Base-by-base conservation (phyloP, 2,113 vertebrate genomes). In the Thalassarche chlororhynchos region DNA sequence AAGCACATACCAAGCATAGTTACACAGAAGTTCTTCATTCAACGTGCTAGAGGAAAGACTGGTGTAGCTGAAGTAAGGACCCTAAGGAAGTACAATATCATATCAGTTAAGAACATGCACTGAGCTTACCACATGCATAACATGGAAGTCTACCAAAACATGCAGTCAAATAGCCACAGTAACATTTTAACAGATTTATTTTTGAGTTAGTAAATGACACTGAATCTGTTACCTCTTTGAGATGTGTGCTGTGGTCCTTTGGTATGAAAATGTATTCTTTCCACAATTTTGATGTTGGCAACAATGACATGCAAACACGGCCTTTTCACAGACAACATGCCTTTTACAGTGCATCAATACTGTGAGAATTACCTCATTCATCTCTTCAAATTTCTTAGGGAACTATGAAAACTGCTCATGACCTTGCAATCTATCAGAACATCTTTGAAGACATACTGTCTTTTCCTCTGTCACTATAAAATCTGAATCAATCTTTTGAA, bases 1-100 rank as follows among this genome's bases (percentile, higher is more conserved):
- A 49, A 91, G 87, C 96, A 98, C 98, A 78, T 98, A 99, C 98
- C 98, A 97, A 98, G 97, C 96, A 96, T 8, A 95, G 95, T 95
- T 97, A 98, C 2, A 95, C 60, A 96, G 98, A 84, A 58, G 96
- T 70, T 98, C 98, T 97, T 98, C 98, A 91, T 71, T 95, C 98
- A 98, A 5, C 10, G 3, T 84, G 94, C 97, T 96, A 98, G 98
- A 97, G 78, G 96, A 97, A 97, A 98, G 97, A 93, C 34, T 97
- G 97, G 66, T 57, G 95, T 93, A 97, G 97, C 95, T 96, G 97
- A 96, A 89, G 96, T 62, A 97, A 97, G 90, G 94, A 72, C 82
- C 98, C 98, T 98, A 93, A 88, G 90, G 90, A 98, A 97, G 97
- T 88, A 98, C 86, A 98, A 98, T 91, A 96, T 74, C 10, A 28